These are phyloP conservation scores for Diadumene lineata DNA, from an alignment of 92 coral and sea anemone genomes.

Conservation along the genomic window DNA sequence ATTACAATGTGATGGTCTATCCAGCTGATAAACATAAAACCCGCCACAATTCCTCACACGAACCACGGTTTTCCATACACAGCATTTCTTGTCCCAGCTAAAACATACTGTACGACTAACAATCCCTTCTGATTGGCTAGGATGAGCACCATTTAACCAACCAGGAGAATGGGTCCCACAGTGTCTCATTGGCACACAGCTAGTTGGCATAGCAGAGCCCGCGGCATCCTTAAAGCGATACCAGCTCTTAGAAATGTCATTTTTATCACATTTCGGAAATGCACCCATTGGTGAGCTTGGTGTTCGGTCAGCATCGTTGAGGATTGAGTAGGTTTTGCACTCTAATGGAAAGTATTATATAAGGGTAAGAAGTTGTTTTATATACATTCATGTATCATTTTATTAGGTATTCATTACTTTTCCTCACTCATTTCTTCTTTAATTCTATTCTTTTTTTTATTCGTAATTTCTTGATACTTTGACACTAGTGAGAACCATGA, in stretches of 20 bases:
- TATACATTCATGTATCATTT: too few species aligned
- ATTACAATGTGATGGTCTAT: conserved; percentile 35
- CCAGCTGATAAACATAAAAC: conserved; percentile 42
- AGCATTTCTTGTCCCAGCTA: conserved; percentile 34
- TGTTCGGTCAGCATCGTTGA: background rate
- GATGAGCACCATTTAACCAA: conserved; percentile 43
- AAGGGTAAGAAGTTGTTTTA: too few species aligned
- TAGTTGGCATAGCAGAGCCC: conserved; percentile 45
- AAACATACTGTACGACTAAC: conserved; percentile 45
- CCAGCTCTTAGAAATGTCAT: conserved; percentile 32
- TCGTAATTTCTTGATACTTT: too few species aligned
- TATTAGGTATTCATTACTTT: too few species aligned
- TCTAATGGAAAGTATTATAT: background rate
- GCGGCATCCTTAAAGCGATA: conserved; percentile 54
- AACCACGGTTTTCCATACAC: conserved; percentile 24
- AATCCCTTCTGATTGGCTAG: conserved; percentile 27
- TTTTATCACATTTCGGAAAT: conserved; percentile 17
- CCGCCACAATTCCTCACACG: conserved; percentile 45
- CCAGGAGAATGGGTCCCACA: conserved; percentile 62
- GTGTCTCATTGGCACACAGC: conserved; percentile 38
- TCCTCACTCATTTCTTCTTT: too few species aligned
- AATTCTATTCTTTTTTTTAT: too few species aligned
- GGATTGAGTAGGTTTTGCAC: background rate
- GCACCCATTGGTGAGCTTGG: background rate
- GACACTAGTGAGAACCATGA: too few species aligned